Percentiles rank a stretch among this genome's conserved stretches.
phyloP scores from a whole-genome alignment of 1,140 invertebrate species.

The Diorhabda elongata region DNA sequence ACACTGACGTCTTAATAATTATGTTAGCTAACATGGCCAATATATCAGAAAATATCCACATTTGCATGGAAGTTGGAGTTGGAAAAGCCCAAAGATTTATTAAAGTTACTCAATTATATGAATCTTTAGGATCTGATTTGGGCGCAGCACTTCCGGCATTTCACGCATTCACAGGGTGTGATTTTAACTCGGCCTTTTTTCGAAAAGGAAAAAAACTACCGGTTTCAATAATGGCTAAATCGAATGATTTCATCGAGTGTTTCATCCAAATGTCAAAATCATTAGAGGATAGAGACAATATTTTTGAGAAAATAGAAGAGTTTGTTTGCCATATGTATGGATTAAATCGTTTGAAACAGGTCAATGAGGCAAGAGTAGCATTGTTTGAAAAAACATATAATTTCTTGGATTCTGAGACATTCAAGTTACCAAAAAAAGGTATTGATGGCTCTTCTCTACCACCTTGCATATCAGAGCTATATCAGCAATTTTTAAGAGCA shows the following conservation, averaged over 20 bases:
- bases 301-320: conserved; percentile 15
- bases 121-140: background rate
- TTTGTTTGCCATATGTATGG: conserved; percentile 24
- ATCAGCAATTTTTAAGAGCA: conserved; percentile 18
- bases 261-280: background rate
- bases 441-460: too few species aligned
- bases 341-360: conserved; percentile 4
- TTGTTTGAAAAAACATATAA: conserved; percentile 22
- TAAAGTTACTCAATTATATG: conserved; percentile 27
- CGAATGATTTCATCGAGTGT: background rate
- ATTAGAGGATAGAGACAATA: conserved; percentile 7
- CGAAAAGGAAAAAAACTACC: conserved; percentile 14
- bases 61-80: conserved; percentile 28
- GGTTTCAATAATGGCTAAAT: conserved; percentile 5
- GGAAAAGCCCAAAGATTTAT: conserved; percentile 28
- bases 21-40: background rate
- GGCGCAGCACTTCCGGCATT: background rate
- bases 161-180: background rate
- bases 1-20: conserved; percentile 27
- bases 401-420: background rate
- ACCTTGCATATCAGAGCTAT: conserved; percentile 21
- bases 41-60: conserved; percentile 28
- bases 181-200: conserved; percentile 8
- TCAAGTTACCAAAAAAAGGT: too few species aligned
- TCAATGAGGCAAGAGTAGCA: conserved; percentile 15